Base-by-base conservation (phyloP, 2,113 vertebrate species). In the Oplegnathus fasciatus region DNA sequence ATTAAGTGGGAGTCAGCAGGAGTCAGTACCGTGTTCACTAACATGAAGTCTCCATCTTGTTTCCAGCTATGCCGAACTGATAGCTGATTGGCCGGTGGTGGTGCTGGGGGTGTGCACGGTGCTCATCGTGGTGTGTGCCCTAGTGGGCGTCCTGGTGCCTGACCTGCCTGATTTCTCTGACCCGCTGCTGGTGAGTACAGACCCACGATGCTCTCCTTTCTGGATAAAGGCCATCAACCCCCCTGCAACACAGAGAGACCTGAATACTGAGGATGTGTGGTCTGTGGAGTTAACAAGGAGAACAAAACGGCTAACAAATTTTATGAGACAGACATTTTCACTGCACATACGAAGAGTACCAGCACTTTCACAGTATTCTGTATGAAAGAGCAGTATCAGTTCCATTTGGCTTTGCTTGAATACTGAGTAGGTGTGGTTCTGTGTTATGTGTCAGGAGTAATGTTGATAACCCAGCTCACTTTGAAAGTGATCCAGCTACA, bases 151-250 rank as follows among this genome's bases (percentile, higher is more conserved):
- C 57, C 89, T 99, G 24, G 98, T 99, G 24, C 98, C 98, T 0
- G 98, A 99, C 76, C 96, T 99, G 74, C 98, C 98, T 0, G 98
- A 99, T 88, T 99, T 99, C 95, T 99, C 98, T 1, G 97, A 99
- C 81, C 98, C 98, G 0, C 89, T 99, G 89, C 94, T 99, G 96
- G 98, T 99, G 95, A 96, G 97, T 95, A 40, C 48, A 42, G 11
- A 15, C 30, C 26, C 34, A 22, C 9, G 0, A 13, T 17, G 28
- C 13, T 48, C n/a, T 54, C 2, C 15, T 44, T 34, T 67, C 15
- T 67, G 9, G 5, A 55, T 65, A 48, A 57, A 28, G 6, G 18
- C 28, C 58, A 48, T 42, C 17, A 6, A 26, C 11, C 17, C 24
- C 34, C 15, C 10, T 4, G 7, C 28, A 44, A 26, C 48, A 42